A percentile compares a stretch with the other conserved stretches of the same genome.
phyloP scores from a whole-genome alignment of 2,888 invertebrate species.

The Meta bourneti region DNA sequence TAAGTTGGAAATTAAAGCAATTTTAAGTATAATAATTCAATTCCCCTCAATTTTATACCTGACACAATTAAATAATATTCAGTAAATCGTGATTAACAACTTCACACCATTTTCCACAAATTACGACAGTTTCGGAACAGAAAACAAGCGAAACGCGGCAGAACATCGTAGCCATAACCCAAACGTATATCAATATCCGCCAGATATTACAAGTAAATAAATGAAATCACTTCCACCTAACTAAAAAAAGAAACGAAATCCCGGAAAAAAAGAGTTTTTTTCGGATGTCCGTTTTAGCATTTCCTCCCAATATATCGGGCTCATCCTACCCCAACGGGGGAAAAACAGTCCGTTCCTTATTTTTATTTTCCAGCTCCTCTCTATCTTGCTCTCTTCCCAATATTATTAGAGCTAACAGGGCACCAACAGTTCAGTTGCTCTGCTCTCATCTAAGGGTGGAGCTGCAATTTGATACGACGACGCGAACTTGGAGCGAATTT shows the following conservation, averaged over 20 bases:
- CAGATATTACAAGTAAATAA: neutral
- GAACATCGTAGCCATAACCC: neutral
- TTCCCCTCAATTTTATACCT: neutral
- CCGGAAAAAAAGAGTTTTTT: neutral
- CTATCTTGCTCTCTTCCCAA: neutral
- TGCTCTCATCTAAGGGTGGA: neutral
- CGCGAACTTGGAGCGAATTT: constrained; percentile 49
- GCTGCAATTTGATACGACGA: constrained; percentile 47
- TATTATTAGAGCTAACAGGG: constrained; percentile 8
- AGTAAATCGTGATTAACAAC: neutral
- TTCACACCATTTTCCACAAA: neutral
- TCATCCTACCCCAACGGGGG: neutral
- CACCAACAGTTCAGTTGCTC: neutral
- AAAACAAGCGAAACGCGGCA: neutral
- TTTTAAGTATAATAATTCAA: no score
- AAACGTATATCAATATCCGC: neutral
- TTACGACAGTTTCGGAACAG: neutral
- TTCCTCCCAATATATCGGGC: neutral
- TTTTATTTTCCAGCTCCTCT: neutral
- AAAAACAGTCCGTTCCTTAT: neutral
- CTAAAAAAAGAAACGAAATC: neutral
- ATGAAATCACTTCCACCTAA: neutral
- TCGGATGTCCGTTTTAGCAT: neutral
- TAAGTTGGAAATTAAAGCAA: no score
- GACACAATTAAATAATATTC: neutral